Base-by-base conservation (phyloP, 2,888 invertebrate species). In the Lymantria monacha region DNA sequence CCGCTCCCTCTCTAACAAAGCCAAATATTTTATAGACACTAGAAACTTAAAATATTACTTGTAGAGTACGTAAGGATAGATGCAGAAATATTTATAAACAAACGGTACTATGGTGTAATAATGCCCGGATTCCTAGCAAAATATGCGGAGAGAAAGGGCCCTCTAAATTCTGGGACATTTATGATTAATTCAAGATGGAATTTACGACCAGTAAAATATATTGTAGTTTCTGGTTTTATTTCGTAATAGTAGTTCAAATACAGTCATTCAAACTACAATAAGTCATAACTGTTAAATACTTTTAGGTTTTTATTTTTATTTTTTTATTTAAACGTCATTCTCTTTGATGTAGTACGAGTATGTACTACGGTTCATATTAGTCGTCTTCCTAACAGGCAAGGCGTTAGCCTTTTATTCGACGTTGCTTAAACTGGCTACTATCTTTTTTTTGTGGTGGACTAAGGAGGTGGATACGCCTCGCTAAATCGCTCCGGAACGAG, bases 1-100 rank as follows among this genome's bases (percentile, higher is more conserved):
- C 49, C 37, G 68, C 59, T 73, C 74, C 76, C 79, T 76, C 76
- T 69, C 68, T 69, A 69, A 71, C 74, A 72, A 67, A 73, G 72
- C 73, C 81, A 76, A 78, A 77, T 74, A 78, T 75, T 74, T 75
- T 66, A 70, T 69, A 66, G 69, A 66, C 61, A 64, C 42, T 55
- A 61, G 57, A 60, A 68, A 71, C 69, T 59, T 54, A 51, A 33
- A 10, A 10, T 33, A 33, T 22, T 22, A 22, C 22, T 22, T 2
- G 22, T 22, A 22, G 22, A 22, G 22, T 22, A 5, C 22, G 22
- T 22, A 22, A 52, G 59, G 59, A 63, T 69, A 56, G 66, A 61
- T 61, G 53, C 60, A 53, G 66, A 60, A 63, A 62, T 59, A 55
- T 61, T 56, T 57, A 63, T 56, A 53, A 59, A 48, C 49, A 57